phyloP scores from a whole-genome alignment of 2,113 vertebrate genomes.

The Danio rerio region GRCz12tu NC_133186.1:7464501-7465000 shows the following conservation, averaged over 20 bases:
- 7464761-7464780: slow-evolving; percentile 91
- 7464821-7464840: slow-evolving; percentile 88
- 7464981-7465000: slow-evolving; percentile 91
- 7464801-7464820: slow-evolving; percentile 87
- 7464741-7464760: slow-evolving; percentile 88
- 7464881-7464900: slow-evolving; percentile 92
- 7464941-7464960: slow-evolving; percentile 86
- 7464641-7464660: slow-evolving; percentile 91
- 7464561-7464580: slow-evolving; percentile 86
- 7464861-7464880: slow-evolving; percentile 86
- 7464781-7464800: slow-evolving; percentile 88
- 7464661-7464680: slow-evolving; percentile 90
- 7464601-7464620: slow-evolving; percentile 87
- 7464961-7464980: slow-evolving; percentile 92
- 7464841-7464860: slow-evolving; percentile 89
- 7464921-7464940: slow-evolving; percentile 84
- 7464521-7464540: slow-evolving; percentile 77
- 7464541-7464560: slow-evolving; percentile 89
- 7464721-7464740: slow-evolving; percentile 90
- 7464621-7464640: slow-evolving; percentile 88
- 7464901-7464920: slow-evolving; percentile 87
- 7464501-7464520: slow-evolving; percentile 20
- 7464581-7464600: slow-evolving; percentile 91
- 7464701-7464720: slow-evolving; percentile 91
- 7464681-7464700: slow-evolving; percentile 90